A percentile compares a stretch with the other conserved stretches of the same genome.
These are phyloP conservation scores for Orientallactaga bullata DNA, from an alignment of 2,113 vertebrate species.

Conservation along the genomic window DNA sequence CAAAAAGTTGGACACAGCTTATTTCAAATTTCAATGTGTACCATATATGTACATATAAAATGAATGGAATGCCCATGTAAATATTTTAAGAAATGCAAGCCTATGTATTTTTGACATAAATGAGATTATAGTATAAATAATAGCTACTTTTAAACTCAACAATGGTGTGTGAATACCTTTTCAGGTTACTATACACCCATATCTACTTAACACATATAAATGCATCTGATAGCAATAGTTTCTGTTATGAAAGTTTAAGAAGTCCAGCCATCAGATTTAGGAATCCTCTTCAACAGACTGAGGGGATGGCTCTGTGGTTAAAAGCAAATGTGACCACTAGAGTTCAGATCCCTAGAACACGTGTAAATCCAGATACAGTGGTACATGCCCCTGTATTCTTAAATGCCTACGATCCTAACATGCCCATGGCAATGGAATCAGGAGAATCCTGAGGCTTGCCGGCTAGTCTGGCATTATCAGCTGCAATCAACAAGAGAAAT, in stretches of 20 bases:
- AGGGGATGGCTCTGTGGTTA: too few species aligned
- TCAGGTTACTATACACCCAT: background rate
- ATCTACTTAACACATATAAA: background rate
- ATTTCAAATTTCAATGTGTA: background rate
- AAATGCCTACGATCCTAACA: too few species aligned
- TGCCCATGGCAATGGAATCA: too few species aligned
- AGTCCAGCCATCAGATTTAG: constrained; percentile 41
- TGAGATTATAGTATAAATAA: background rate
- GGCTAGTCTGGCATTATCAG: too few species aligned
- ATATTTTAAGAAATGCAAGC: background rate
- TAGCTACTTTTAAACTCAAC: background rate
- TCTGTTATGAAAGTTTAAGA: constrained; percentile 15
- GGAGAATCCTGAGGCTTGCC: too few species aligned
- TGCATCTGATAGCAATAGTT: background rate
- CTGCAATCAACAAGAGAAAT: too few species aligned
- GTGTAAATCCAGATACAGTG: too few species aligned
- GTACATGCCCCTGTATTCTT: too few species aligned
- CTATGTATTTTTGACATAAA: background rate
- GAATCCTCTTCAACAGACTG: background rate
- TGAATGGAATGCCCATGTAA: background rate
- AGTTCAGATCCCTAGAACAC: too few species aligned
- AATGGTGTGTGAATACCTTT: background rate
- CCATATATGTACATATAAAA: background rate
- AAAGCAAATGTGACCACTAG: too few species aligned
- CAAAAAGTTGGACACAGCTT: background rate